These are phyloP conservation scores for Cephalopterus ornatus DNA, from an alignment of 2,113 vertebrate species.

Conservation along the genomic window DNA sequence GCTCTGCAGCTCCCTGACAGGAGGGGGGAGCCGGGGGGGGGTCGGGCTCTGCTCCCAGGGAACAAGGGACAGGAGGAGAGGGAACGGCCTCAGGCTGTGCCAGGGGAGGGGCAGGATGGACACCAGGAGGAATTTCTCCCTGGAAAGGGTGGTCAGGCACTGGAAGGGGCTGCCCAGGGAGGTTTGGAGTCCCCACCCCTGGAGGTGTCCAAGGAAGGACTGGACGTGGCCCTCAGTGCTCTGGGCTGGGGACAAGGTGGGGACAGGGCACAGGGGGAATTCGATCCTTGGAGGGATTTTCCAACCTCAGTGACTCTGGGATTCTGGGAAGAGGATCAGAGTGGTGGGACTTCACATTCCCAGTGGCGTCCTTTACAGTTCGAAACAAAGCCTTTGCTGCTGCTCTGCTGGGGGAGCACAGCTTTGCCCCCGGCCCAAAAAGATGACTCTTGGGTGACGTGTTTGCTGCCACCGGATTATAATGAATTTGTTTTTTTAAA, in stretches of 20 bases:
- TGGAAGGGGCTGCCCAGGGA: background rate
- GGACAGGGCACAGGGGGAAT: accelerated
- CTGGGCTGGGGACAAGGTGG: background rate
- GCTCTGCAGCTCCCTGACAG: background rate
- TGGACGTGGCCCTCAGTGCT: background rate
- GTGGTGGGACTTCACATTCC: too few species aligned
- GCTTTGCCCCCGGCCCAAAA: background rate
- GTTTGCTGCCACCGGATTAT: background rate
- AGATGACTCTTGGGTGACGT: background rate
- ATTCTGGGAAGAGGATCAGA: background rate
- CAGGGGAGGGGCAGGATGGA: background rate
- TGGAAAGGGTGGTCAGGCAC: background rate
- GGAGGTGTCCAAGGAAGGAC: background rate
- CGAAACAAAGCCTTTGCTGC: background rate
- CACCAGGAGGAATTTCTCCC: background rate
- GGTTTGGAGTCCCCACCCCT: background rate
- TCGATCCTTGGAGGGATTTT: background rate
- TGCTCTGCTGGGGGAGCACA: background rate
- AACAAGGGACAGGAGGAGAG: background rate
- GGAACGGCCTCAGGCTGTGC: background rate
- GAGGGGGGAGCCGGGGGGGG: background rate
- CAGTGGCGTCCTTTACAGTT: background rate
- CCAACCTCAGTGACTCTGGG: background rate
- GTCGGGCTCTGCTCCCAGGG: background rate
- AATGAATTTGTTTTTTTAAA: background rate